A percentile compares a stretch with the other conserved stretches of the same genome.
Conservation (phyloP, 2,797 vertebrate genomes). For the Falco novaeseelandiae region DNA sequence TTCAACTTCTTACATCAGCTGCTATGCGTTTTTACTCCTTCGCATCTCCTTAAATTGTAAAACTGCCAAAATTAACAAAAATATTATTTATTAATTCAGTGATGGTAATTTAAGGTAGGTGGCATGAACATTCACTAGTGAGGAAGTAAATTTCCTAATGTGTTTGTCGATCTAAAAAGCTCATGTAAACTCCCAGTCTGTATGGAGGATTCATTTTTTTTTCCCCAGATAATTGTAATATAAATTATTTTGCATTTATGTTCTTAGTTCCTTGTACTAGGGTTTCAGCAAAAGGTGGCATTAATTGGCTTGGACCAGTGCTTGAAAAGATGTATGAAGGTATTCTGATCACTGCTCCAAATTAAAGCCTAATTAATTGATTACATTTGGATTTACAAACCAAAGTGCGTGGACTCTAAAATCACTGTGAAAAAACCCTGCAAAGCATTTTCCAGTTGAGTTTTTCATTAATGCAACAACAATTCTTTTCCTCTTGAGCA, state of each 20-base stretch:
- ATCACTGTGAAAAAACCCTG: neutral
- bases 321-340: neutral
- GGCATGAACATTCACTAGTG: neutral
- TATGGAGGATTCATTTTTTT: neutral
- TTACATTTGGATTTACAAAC: neutral
- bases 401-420: neutral
- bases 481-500: neutral
- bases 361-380: neutral
- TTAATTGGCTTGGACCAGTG: neutral
- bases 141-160: neutral
- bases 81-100: neutral
- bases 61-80: neutral
- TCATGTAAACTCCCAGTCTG: neutral
- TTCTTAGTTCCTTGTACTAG: neutral
- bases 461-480: neutral
- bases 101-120: neutral
- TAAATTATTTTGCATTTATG: neutral
- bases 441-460: neutral
- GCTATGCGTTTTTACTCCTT: neutral
- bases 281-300: neutral
- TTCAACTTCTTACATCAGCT: neutral
- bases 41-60: neutral
- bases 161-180: neutral
- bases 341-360: neutral
- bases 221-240: neutral